Evolutionary conservation across 1,140 invertebrate genomes (phyloP).

Genomic region (Drosophila yakuba): DNA sequence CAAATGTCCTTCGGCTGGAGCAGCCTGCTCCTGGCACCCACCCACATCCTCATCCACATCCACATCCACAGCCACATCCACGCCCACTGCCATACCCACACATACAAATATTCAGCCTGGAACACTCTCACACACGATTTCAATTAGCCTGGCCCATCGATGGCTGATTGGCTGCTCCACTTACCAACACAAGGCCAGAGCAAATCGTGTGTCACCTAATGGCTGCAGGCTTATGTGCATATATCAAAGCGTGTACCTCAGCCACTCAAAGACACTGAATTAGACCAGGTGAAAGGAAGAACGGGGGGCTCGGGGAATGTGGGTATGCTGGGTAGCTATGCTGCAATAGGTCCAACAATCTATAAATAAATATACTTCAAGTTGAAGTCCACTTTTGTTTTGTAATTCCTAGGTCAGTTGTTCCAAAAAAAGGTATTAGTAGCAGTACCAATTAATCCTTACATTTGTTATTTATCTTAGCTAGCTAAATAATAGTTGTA

Average conservation of each 20-base stretch:
- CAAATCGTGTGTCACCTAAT: constrained; percentile 47
- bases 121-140: constrained; percentile 49
- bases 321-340: constrained; percentile 1
- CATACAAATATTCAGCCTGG: constrained; percentile 3
- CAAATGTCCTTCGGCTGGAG: constrained; percentile 40
- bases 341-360: not conserved
- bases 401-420: too few relatives aligned
- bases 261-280: constrained; percentile 41
- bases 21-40: constrained; percentile 38
- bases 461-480: too few relatives aligned
- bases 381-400: not conserved
- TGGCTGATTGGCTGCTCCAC: constrained; percentile 56
- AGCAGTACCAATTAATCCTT: too few relatives aligned
- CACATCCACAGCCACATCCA: constrained; percentile 8
- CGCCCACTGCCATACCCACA: not conserved
- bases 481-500: not conserved
- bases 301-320: not conserved
- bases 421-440: too few relatives aligned
- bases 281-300: constrained; percentile 12
- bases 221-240: constrained; percentile 45
- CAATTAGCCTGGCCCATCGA: constrained; percentile 72
- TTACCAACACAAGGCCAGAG: not conserved
- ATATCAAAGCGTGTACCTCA: constrained; percentile 52
- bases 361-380: not conserved
- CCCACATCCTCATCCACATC: not conserved